Evolutionary conservation across 2,888 invertebrate genomes (phyloP).

Genomic region (Sinhomidia bicolor): DNA sequence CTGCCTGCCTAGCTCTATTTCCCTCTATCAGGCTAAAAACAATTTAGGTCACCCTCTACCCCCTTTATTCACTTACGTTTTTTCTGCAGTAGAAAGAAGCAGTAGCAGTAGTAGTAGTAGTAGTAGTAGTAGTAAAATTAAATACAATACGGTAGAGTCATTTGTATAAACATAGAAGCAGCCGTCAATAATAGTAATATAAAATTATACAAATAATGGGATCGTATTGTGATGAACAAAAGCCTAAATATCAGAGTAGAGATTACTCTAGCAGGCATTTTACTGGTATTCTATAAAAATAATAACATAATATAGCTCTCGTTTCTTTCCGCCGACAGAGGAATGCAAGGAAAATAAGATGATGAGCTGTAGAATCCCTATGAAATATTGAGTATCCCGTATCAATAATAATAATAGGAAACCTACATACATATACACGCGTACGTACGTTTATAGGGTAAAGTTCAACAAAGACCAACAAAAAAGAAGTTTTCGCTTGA

Average conservation of each 20-base stretch:
- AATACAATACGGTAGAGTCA: not conserved
- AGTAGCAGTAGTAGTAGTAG: not conserved
- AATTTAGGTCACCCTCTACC: constrained; percentile 48
- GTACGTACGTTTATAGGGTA: not conserved
- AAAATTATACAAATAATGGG: not conserved
- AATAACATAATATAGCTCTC: too few relatives aligned
- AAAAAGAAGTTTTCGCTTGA: too few relatives aligned
- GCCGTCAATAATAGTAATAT: not conserved
- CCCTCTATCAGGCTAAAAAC: not conserved
- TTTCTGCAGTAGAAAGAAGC: too few relatives aligned
- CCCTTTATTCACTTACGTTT: constrained; percentile 32
- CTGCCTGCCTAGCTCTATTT: too few relatives aligned
- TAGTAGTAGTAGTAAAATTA: not conserved
- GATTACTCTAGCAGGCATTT: too few relatives aligned
- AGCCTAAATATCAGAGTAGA: not conserved
- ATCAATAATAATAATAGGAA: too few relatives aligned
- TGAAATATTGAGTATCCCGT: too few relatives aligned
- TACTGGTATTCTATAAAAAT: too few relatives aligned
- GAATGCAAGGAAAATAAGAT: too few relatives aligned
- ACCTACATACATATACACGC: too few relatives aligned
- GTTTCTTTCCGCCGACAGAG: too few relatives aligned
- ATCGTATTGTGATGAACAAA: not conserved
- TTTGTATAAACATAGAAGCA: not conserved
- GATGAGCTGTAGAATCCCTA: too few relatives aligned
- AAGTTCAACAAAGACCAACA: not conserved